Base-by-base conservation (phyloP, 2,888 invertebrate species). In the Callyntrura sp. region DNA sequence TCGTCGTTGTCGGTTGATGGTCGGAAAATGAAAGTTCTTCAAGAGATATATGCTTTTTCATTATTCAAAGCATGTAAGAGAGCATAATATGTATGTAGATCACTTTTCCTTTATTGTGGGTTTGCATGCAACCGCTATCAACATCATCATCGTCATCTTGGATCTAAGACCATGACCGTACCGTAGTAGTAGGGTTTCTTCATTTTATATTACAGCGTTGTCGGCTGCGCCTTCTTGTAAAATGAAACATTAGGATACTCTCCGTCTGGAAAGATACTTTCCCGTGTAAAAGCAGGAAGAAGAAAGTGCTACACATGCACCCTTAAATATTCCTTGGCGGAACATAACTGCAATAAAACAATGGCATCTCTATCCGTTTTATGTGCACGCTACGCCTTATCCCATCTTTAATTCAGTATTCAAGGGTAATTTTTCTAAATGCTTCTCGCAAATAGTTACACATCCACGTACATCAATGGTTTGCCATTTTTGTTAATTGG, bases 61-160 rank as follows among this genome's bases (percentile, higher is more conserved):
- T 88, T 83, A 88, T 88, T 88, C 88, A 82, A 82, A 73, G 70
- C 88, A 88, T 88, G 88, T 88, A 83, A 17, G 82, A 82, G 57
- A 60, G 45, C 60, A 68, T 60, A 87, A 81, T 81, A 87, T 87
- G 86, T 65, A 86, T 88, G 76, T 83, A 88, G 88, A 88, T 82
- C 82, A 76, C 28, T 82, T 55, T 73, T 25, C 73, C 62, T 78
- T 88, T 88, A 88, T 88, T 88, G 82, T 73, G 73, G 62, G 76
- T 73, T 83, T 20, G 45, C 88, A 88, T 88, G 88, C 88, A 83
- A 88, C 88, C 88, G 73, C 82, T 23, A 51, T 76, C 62, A 85
- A 5, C 60, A 57, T 60, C 82, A 62, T 57, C 76, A 76, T 76
- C 78, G 45, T 60, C 84, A 55, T 28, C 51, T 55, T 57, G 78